Evolutionary conservation across 2,888 invertebrate genomes (phyloP), one percentile per base, ranked within the genome.

Genomic region (Chloromyia formosa): DNA sequence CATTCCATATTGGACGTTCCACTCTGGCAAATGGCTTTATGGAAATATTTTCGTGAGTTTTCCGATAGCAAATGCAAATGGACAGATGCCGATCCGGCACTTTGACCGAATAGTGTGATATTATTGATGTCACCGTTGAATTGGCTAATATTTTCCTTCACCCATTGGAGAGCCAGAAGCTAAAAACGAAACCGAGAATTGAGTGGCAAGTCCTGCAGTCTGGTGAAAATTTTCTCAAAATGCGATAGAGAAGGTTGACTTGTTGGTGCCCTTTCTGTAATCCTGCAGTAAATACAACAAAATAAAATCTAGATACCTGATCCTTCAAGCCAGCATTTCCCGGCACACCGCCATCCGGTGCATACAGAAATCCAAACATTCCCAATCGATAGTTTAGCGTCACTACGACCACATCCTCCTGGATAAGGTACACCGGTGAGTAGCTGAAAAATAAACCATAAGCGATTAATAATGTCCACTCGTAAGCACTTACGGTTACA

Each of bases 101-200:
- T 84, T 76, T 84, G 84, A 0, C 85, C 85, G 27, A 85, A 84
- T 1, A 85, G 42, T 0, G 84, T 84, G 0, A 85, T 80, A 74
- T 84, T 85, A 5, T 80, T 75, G 0, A 83, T 80, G 86, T 88
- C 86, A 81, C 86, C 79, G 83, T 85, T 84, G 82, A 87, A 82
- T 82, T 85, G 80, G 78, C 80, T 73, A 82, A 88, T 80, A 83
- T 87, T 79, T 0, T 86, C 87, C 1, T 86, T 78, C 81, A 85
- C 68, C 78, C 86, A 84, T 77, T 86, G 85, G 79, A 88, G 83
- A 10, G 88, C 89, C 23, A 87, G 74, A 45, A 79, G 84, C 78
- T 80, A 81, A n/a, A 60, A 64, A 40, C 22, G 10, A 53, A 42
- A n/a, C n/a, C 12, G 42, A 42, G 42, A 42, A 42, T n/a, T n/a